Evolutionary conservation across 1,140 invertebrate genomes (phyloP), one percentile per base, ranked within the genome.

Genomic region (Ridgeia piscesae): DNA sequence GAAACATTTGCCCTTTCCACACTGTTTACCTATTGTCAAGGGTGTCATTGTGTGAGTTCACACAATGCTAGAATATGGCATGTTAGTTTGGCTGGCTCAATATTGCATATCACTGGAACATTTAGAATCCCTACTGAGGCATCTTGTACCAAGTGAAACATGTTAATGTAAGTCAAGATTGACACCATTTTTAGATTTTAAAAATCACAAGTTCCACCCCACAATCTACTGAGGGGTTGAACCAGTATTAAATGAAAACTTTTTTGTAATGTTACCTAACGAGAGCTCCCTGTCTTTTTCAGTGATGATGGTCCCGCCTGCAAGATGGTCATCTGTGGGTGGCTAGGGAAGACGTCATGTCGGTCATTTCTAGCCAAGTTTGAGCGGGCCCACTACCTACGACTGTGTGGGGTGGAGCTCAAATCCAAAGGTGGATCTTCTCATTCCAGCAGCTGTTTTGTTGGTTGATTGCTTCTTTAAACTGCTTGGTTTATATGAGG

Each of bases 291-390:
- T 91, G 6, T 31, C 91, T 35, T 21, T 31, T 77, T 31, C 92
- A 95, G 58, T 92, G 93, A 94, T 14, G 90, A 93, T 2, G 93
- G 94, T 33, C 94, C 94, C 1, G 93, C 94, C 42, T 95, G 95
- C 92, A 93, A 94, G 33, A 96, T 99, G 35, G 96, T 97, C 35
- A 95, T 99, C 89, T 98, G 98, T 92, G 98, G 98, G 0, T 99
- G 98, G 98, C 97, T 97, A 94, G 98, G 98, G n/a, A 97, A 97
- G 17, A 97, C 97, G 93, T 98, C 98, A 9, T 95, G 99, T 35
- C 96, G 98, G 50, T 98, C 98, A 31, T 99, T 99, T 95, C 97
- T 98, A 33, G 97, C 98, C 34, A 96, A 97, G 91, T 97, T 97
- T 93, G 98, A 98, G 95, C 97, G 98, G 33, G 96, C 98, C 50